phyloP scores from a whole-genome alignment of 1,140 invertebrate genomes.

The Dendroctonus ponderosae region DNA sequence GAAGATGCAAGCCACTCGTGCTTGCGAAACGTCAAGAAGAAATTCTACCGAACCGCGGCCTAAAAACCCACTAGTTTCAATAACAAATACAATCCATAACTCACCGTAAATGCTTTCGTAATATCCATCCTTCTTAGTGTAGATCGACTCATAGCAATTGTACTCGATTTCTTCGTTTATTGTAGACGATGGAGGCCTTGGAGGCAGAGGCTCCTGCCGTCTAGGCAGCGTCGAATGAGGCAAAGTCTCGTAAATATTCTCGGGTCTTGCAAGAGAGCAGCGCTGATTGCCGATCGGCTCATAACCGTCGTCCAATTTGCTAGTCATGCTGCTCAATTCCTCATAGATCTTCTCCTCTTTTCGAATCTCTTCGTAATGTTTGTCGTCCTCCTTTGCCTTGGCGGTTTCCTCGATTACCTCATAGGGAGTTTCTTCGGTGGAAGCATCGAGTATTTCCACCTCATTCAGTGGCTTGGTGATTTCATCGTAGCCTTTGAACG shows the following conservation, averaged over 20 bases:
- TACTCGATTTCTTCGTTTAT: constrained; percentile 37
- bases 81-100: neutral
- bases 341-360: constrained; percentile 30
- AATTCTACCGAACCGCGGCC: too few species aligned
- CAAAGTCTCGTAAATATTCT: constrained; percentile 46
- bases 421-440: neutral
- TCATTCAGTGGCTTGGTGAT: constrained; percentile 24
- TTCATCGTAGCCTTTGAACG: constrained; percentile 24
- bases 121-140: constrained; percentile 35
- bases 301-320: constrained; percentile 38
- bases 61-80: too few species aligned
- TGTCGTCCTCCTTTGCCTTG: constrained; percentile 1
- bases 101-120: constrained; percentile 45
- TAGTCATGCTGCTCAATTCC: constrained; percentile 32
- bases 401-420: neutral
- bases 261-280: neutral
- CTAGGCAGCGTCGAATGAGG: constrained; percentile 31
- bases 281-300: constrained; percentile 30
- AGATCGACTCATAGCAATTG: constrained; percentile 48
- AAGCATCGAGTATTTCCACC: constrained; percentile 4
- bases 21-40: too few species aligned
- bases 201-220: constrained; percentile 34
- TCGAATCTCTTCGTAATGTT: constrained; percentile 15
- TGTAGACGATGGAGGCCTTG: constrained; percentile 39
- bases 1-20: too few species aligned